Base-by-base conservation (phyloP, 2,113 vertebrate genomes). In the Sebastes schlegelii region DNA sequence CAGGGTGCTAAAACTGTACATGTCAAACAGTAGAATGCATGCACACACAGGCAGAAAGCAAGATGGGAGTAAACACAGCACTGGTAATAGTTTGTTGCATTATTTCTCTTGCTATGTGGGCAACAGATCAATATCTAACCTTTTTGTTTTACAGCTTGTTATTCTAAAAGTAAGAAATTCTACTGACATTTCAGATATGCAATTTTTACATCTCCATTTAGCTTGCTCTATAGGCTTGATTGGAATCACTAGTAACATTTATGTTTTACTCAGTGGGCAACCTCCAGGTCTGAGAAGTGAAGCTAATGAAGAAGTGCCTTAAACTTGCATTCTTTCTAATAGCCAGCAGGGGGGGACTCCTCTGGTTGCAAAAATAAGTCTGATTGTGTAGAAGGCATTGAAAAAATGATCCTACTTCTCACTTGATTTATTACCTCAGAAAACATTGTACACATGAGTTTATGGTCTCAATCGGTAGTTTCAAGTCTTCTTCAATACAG, bases 121-220 rank as follows among this genome's bases (percentile, higher is more conserved):
- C 76, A 80, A 16, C 19, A 43, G 54, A 75, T 75, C 43, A 51
- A 64, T 46, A 62, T 73, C 11, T 7, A 61, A 51, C 7, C 17
- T 46, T 16, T 58, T 45, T 45, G 34, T 74, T 55, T 82, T 5
- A 52, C n/a, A 48, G 13, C 9, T 45, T 14, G 14, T 43, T 12
- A 49, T 71, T 66, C 2, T 65, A 6, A 52, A 40, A 40, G 7
- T 16, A 51, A 11, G 0, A 45, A 10, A n/a, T 49, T 42, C 9
- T 26, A 43, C 23, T 23, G 7, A 12, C 13, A 11, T n/a, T 54
- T 48, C 7, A 63, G 4, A 57, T 17, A 26, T 34, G 57, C 13
- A n/a, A 34, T 55, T 21, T 26, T 23, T 64, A 9, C 4, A 46
- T 42, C 1, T 58, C 51, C 11, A 19, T 71, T 16, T 45, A 34